Evolutionary conservation across 1,140 invertebrate species (phyloP), one percentile per base, ranked within the genome.

Genomic region (Antheraea mylitta): DNA sequence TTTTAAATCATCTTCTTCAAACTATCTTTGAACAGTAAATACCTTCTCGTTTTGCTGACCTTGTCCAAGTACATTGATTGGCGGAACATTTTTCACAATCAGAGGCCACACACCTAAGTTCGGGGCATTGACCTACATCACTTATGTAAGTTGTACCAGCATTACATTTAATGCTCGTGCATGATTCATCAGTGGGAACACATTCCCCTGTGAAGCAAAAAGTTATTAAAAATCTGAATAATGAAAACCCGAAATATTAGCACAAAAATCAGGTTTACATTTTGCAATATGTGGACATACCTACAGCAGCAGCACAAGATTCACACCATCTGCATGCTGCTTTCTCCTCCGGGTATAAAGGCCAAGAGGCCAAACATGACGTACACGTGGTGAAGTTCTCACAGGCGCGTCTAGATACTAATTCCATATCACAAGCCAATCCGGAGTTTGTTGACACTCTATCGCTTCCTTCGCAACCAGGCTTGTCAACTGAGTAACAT

Each of bases 291-390:
- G 11, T 53, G 4, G 45, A 53, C 81, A 70, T 69, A 91, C 89
- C 89, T 37, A 90, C 85, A 64, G 85, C 90, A 7, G 88, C 90
- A 42, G 88, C 90, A 68, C 90, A 92, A 6, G 86, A 88, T 70
- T 90, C 93, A 67, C 94, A 94, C 94, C 94, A 94, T 18, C 94
- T 91, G 66, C 94, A 94, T 0, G 92, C 91, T 0, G 93, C 89
- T 60, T 89, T 90, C 42, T 90, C 83, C 67, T 94, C 93, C 18
- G 93, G 92, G 71, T 95, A 94, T 30, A 93, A 84, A 0, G 97
- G 97, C 96, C 96, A 98, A 3, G 94, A 93, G 0, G 97, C 96
- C 13, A 98, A 82, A 86, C 98, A 98, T 58, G 97, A 95, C 0
- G 94, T 94, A 69, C 98, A 98, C 0, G 95, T 95, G 9, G 90